Conservation (phyloP, 1,140 invertebrate species). For the Diorhabda elongata region DNA sequence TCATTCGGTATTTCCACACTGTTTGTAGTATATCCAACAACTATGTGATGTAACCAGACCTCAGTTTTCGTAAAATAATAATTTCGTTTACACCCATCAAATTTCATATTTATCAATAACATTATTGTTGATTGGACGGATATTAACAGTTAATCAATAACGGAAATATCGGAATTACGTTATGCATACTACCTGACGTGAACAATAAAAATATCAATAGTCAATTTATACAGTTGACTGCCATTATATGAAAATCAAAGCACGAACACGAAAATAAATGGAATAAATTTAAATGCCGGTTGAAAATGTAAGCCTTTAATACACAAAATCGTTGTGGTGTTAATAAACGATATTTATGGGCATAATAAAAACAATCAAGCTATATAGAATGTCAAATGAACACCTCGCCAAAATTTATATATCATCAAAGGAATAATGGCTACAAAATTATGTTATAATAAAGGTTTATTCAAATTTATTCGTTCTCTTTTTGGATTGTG, state of each 20-base stretch:
- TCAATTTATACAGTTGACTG: background rate
- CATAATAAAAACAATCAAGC: slow-evolving; percentile 3
- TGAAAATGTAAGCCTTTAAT: background rate
- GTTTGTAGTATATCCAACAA: too few species aligned
- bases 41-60: too few species aligned
- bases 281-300: slow-evolving; percentile 1
- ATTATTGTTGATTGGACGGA: too few species aligned
- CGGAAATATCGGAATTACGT: too few species aligned
- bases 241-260: slow-evolving; percentile 1
- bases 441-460: background rate
- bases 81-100: too few species aligned
- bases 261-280: background rate
- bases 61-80: too few species aligned
- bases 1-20: too few species aligned
- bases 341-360: background rate
- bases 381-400: background rate
- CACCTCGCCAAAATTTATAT: background rate
- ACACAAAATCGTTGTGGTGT: slow-evolving; percentile 1
- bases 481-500: too few species aligned
- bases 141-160: too few species aligned
- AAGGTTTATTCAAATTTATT: too few species aligned
- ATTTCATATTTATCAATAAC: too few species aligned
- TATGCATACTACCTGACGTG: background rate
- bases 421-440: background rate
- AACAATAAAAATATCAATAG: background rate